phyloP scores from a whole-genome alignment of 2,797 vertebrate species.

The Stomatorhinus walkeri region DNA sequence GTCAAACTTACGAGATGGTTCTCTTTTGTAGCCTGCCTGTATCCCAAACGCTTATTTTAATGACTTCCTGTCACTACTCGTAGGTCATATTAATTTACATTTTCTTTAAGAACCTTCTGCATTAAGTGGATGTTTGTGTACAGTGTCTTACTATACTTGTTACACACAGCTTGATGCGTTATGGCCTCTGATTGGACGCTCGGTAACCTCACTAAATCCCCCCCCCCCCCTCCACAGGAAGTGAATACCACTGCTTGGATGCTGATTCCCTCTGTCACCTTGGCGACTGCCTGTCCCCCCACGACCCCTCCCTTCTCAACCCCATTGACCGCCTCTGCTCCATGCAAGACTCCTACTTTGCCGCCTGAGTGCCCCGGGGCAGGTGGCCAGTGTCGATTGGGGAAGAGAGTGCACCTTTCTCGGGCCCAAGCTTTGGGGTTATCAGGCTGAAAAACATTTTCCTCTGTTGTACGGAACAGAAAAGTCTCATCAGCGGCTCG shows the following conservation, averaged over 20 bases:
- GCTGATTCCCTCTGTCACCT: slow-evolving; percentile 75
- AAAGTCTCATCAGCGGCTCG: neutral
- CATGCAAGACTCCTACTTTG: slow-evolving; percentile 98
- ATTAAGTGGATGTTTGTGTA: neutral
- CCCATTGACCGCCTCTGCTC: slow-evolving; percentile 95
- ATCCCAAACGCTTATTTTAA: neutral
- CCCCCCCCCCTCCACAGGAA: slow-evolving; percentile 59
- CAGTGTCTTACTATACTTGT: neutral
- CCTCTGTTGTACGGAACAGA: neutral
- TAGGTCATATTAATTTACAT: neutral
- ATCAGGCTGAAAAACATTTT: neutral
- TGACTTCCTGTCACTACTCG: neutral
- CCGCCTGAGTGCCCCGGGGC: slow-evolving; percentile 67
- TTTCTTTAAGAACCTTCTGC: neutral
- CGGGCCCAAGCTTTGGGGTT: neutral
- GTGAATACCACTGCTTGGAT: slow-evolving; percentile 76
- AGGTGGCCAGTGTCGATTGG: neutral
- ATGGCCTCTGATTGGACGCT: neutral
- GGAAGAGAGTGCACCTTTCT: neutral
- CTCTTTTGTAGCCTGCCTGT: neutral
- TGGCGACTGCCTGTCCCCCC: slow-evolving; percentile 69
- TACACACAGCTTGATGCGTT: neutral
- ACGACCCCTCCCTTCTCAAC: slow-evolving; percentile 74
- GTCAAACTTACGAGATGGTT: neutral
- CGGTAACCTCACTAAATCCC: neutral